A percentile compares a stretch with the other conserved stretches of the same genome.
These are phyloP conservation scores for Anomalospiza imberbis DNA, from an alignment of 2,797 vertebrate species.

Conservation along the genomic window DNA sequence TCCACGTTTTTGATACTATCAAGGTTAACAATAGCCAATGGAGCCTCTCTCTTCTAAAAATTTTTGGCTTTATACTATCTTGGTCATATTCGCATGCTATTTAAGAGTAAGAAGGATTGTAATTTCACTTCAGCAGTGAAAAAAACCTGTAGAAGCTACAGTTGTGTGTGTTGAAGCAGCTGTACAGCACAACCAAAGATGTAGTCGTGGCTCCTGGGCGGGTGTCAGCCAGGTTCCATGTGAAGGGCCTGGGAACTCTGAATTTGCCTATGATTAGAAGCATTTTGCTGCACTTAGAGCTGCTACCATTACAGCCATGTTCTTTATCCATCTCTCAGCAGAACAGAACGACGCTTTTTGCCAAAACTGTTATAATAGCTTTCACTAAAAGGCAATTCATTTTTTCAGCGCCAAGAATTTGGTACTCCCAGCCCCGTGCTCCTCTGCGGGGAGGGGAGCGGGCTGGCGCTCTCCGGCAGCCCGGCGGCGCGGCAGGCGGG, in stretches of 20 bases:
- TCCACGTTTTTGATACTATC: background rate
- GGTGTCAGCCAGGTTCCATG: background rate
- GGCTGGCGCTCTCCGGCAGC: background rate
- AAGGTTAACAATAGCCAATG: background rate
- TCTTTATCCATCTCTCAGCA: background rate
- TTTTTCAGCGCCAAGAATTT: background rate
- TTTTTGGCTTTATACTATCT: background rate
- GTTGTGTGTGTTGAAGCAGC: background rate
- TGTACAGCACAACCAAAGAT: background rate
- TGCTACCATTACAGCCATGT: rapidly evolving
- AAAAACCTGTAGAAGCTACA: background rate
- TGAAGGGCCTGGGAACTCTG: background rate
- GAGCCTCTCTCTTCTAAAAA: background rate
- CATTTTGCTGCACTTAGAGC: background rate
- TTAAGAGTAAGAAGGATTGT: background rate
- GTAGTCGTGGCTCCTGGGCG: background rate
- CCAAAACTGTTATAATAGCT: background rate
- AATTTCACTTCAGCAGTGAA: background rate
- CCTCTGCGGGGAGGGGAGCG: background rate
- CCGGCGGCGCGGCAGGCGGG: background rate
- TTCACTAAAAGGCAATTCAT: background rate
- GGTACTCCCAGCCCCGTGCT: background rate
- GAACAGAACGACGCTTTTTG: background rate
- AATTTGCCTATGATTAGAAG: background rate
- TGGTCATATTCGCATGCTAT: background rate